Conservation (phyloP, 2,888 invertebrate genomes). For the Norana najaformis region DNA sequence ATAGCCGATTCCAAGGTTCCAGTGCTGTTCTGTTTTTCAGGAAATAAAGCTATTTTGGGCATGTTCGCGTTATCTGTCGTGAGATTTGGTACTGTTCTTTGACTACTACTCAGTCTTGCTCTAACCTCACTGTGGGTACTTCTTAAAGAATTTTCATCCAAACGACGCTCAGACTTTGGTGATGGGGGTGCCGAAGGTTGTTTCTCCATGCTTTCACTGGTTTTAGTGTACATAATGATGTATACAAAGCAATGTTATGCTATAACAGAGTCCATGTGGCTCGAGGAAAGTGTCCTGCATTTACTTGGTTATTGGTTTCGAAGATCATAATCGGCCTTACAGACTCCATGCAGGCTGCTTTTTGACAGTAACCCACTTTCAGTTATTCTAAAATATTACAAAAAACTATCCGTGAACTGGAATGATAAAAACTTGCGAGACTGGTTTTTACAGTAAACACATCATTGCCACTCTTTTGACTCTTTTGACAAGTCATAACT, state of each 20-base stretch:
- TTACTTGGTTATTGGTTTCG: background rate
- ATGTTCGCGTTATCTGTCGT: background rate
- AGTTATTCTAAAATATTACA: background rate
- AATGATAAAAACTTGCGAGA: too few relatives aligned
- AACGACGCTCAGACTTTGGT: background rate
- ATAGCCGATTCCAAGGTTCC: background rate
- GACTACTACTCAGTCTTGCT: background rate
- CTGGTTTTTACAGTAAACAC: too few relatives aligned
- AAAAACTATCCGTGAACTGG: background rate
- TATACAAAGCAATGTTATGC: background rate
- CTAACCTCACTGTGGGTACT: background rate
- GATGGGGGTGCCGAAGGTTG: background rate
- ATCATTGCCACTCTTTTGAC: too few relatives aligned
- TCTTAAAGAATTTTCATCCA: background rate
- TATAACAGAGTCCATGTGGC: background rate
- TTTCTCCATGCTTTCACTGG: background rate
- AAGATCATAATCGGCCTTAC: background rate
- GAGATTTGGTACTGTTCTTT: background rate
- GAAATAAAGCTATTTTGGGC: background rate
- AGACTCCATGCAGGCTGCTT: background rate
- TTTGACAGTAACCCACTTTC: background rate
- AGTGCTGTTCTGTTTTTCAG: background rate
- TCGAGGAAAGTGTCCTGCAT: background rate
- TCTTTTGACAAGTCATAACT: too few relatives aligned
- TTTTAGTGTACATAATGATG: background rate